Evolutionary conservation across 1,140 invertebrate genomes (phyloP), one percentile per base, ranked within the genome.

Genomic region (Papilio helenus): DNA sequence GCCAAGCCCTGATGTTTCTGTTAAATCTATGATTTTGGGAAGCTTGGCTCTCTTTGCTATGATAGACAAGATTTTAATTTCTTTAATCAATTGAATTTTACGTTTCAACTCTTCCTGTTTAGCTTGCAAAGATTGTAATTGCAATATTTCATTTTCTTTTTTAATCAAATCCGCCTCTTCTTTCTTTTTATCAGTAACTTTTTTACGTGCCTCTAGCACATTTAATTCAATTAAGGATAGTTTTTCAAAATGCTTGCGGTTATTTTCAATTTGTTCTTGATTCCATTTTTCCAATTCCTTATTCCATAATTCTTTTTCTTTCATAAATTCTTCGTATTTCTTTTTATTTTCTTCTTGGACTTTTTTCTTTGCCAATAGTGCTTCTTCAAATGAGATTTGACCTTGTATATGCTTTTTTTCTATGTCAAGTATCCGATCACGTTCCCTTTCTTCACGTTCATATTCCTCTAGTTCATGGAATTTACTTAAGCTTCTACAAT

Each of bases 351-450:
- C 85, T 77, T 95, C 87, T 23, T 92, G 55, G 10, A 95, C 42
- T 74, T 92, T 94, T 79, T 92, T 90, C 89, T 95, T 95, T 1
- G 95, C 95, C 77, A 96, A 86, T 73, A 95, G 86, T 29, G 95
- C 95, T 87, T 96, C 95, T 90, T 96, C 95, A 78, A 94, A 89
- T 18, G 94, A 94, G 61, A 96, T 89, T 83, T 95, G 91, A n/a
- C 95, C 95, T 83, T 94, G 81, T 26, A 96, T 85, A 90, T 95
- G 95, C 86, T 95, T 96, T 84, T 84, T 94, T 91, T 96, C 94
- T 82, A 96, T 95, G 61, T 95, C 89, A 42, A 95, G 84, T 34
- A 95, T 81, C 78, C 93, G 85, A 83, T 95, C 87, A 87, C 92
- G 90, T 89, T 95, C 92, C 68, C 85, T 90, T 84, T 94, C 87